Percentiles rank a stretch among this genome's conserved stretches.
phyloP scores from a whole-genome alignment of 2,797 vertebrate species.

The Ceyx erithaca region DNA sequence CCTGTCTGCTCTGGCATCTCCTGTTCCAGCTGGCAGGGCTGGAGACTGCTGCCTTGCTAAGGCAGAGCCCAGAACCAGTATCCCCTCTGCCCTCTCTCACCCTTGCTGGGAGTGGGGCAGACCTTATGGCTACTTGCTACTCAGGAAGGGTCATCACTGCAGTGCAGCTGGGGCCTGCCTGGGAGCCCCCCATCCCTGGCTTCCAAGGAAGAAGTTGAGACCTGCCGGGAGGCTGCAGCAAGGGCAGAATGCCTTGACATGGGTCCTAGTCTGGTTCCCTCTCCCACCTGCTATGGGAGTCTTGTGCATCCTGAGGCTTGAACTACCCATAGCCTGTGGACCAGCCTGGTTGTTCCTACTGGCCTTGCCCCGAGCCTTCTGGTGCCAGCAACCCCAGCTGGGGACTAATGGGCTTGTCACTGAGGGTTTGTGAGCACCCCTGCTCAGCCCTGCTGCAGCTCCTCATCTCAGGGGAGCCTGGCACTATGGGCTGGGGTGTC shows the following conservation, averaged over 20 bases:
- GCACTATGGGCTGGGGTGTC: not conserved
- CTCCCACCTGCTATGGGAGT: not conserved
- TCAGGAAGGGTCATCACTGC: not conserved
- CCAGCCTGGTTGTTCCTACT: not conserved
- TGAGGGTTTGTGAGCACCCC: not conserved
- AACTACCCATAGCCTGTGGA: rapidly evolving
- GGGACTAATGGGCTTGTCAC: not conserved
- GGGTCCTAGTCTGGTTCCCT: not conserved
- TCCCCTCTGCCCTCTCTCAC: not conserved
- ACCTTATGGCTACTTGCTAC: not conserved
- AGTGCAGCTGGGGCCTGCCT: not conserved
- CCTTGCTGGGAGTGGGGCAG: not conserved
- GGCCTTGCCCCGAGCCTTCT: not conserved
- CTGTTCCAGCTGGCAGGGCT: slow-evolving; percentile 42
- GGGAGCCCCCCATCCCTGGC: not conserved
- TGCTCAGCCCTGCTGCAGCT: rapidly evolving
- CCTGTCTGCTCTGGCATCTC: slow-evolving; percentile 43
- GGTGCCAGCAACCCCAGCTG: not conserved
- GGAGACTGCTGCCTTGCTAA: not conserved
- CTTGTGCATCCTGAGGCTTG: not conserved
- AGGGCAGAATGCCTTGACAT: slow-evolving; percentile 5
- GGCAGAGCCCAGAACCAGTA: not conserved
- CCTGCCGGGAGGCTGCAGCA: not conserved
- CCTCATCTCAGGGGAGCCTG: not conserved
- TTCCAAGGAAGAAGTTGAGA: not conserved